Base-by-base conservation (phyloP, 2,797 vertebrate genomes). In the Glyptemys insculpta region DNA sequence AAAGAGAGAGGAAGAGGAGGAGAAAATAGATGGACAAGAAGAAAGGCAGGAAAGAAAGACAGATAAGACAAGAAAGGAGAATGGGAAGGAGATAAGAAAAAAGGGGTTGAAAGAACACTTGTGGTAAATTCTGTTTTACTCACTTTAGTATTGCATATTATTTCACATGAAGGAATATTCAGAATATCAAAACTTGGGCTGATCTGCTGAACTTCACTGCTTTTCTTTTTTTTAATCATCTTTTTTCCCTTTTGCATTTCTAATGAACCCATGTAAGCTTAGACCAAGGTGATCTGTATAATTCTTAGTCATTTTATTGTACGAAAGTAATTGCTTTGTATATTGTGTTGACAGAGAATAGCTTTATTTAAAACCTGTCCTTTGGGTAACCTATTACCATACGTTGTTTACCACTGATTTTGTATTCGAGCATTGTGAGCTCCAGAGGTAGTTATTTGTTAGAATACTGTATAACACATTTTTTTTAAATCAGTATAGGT, bases 91-190 rank as follows among this genome's bases (percentile, higher is more conserved):
- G 57, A 83, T 16, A 83, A 62, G 81, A 27, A 62, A 83, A 83
- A 83, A 83, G 56, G 11, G 37, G 41, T 62, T 83, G 56, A 83
- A 62, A 57, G 56, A 83, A 31, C 81, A 83, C 81, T 47, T 12
- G 56, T 59, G 56, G 81, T 83, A 83, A 83, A 83, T 83, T 72
- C 81, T 83, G 81, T 83, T 83, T 83, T 83, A 49, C 57, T 83
- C 81, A 59, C 56, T 59, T 82, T 49, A 82, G 81, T 59, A 49
- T 82, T 82, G 41, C 11, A 23, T 41, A 47, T 59, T 31, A 62
- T 29, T 47, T 49, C 29, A 31, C 18, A 44, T 81, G 8, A 23
- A 57, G 68, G 11, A 74, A 23, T 74, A 74, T 78, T 78, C 8
- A 27, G 14, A 47, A 29, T 78, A 49, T 78, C 74, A 78, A 31